Evolutionary conservation across 2,888 invertebrate genomes (phyloP).

Genomic region (Nipponacmea schrenckii): DNA sequence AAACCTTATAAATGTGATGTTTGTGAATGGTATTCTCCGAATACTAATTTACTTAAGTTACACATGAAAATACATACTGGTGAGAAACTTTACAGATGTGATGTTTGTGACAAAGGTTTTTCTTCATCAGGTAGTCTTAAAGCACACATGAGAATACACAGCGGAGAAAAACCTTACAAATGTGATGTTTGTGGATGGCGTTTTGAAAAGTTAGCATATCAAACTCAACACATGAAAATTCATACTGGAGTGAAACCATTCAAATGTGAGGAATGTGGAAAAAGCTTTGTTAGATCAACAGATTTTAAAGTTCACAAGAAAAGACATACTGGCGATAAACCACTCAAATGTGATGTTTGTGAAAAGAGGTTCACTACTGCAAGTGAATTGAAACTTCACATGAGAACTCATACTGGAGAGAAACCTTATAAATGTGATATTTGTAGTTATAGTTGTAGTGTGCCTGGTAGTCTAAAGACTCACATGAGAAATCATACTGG

Average conservation of each 20-base stretch:
- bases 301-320: too few species aligned
- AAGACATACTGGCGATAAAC: neutral
- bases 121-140: neutral
- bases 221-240: too few species aligned
- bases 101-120: neutral
- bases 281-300: too few species aligned
- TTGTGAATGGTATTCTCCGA: neutral
- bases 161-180: neutral
- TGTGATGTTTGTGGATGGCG: neutral
- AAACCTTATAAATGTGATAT: neutral
- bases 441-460: too few species aligned
- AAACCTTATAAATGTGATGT: neutral
- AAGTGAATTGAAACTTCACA: neutral
- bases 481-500: neutral
- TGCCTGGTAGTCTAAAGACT: neutral
- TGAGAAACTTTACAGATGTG: neutral
- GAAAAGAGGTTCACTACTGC: neutral
- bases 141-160: neutral
- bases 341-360: neutral
- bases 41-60: neutral
- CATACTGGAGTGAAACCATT: too few species aligned
- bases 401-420: neutral
- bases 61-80: slow-evolving; percentile 5
- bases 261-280: too few species aligned
- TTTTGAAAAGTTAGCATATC: neutral